Conservation (phyloP, 30 jellyfish, hydroid and myxozoan genomes). For the Hydractinia symbiolongicarpus region DNA sequence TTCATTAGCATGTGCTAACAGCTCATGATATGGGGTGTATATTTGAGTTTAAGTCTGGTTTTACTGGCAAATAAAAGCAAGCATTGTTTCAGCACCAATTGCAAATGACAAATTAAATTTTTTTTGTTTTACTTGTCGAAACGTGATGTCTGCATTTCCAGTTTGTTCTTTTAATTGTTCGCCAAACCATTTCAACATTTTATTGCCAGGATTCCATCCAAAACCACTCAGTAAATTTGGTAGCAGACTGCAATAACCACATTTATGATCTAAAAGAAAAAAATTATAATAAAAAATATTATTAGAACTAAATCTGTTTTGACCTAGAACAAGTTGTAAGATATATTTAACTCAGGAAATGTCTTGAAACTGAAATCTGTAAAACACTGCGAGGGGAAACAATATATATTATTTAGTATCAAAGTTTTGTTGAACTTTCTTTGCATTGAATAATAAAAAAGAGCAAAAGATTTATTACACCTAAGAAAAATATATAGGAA, state of each 20-base stretch:
- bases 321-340: background rate
- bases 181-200: constrained; percentile 89
- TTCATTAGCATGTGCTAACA: too few species aligned
- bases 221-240: constrained; percentile 87
- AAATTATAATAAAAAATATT: background rate
- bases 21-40: too few species aligned
- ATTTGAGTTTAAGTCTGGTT: too few species aligned
- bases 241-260: constrained; percentile 90
- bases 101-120: background rate
- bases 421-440: background rate
- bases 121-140: constrained; percentile 55
- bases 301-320: background rate
- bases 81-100: background rate
- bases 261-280: constrained; percentile 58
- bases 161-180: constrained; percentile 84
- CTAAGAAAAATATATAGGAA: background rate
- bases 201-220: constrained; percentile 98
- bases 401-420: too few species aligned
- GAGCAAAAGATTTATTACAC: background rate
- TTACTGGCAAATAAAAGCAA: too few species aligned
- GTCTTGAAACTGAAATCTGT: background rate
- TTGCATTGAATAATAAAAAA: background rate
- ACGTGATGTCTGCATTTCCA: constrained; percentile 90
- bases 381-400: too few species aligned
- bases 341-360: background rate